A percentile compares a stretch with the other conserved stretches of the same genome.
These are phyloP conservation scores for Drosophila kepulauana DNA, from an alignment of 1,140 invertebrate genomes.

Conservation along the genomic window DNA sequence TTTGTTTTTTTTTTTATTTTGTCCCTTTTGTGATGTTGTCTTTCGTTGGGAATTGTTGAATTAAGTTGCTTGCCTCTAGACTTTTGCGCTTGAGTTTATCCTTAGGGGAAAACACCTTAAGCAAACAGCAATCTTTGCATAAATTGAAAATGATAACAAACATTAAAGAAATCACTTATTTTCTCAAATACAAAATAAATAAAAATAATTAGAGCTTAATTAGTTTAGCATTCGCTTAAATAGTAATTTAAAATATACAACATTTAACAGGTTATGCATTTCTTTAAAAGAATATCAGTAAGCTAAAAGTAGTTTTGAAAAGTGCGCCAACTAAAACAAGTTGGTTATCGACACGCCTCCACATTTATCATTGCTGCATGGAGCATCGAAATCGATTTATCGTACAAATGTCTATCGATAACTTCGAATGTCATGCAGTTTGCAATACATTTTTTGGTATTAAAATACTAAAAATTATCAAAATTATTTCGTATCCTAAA, in stretches of 20 bases:
- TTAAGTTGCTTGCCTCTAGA: conserved; percentile 42
- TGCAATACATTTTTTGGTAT: too few relatives aligned
- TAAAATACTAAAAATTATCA: too few relatives aligned
- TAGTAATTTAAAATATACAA: too few relatives aligned
- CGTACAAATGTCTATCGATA: not conserved
- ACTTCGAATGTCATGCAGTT: too few relatives aligned
- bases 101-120: not conserved
- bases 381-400: not conserved
- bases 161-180: not conserved
- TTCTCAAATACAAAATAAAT: too few relatives aligned
- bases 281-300: too few relatives aligned
- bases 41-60: conserved; percentile 56
- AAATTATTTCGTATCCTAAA: too few relatives aligned
- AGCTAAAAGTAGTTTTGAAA: not conserved
- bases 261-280: too few relatives aligned
- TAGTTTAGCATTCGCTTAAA: too few relatives aligned
- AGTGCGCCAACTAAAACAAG: not conserved
- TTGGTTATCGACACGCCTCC: not conserved
- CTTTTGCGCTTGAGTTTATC: not conserved
- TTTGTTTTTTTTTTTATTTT: conserved; percentile 12
- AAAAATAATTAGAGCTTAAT: too few relatives aligned
- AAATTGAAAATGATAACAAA: not conserved
- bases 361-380: not conserved
- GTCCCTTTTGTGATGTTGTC: conserved; percentile 25
- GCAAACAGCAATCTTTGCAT: conserved; percentile 1